Conservation (phyloP, 2,888 invertebrate species). For the Cinara cedri region DNA sequence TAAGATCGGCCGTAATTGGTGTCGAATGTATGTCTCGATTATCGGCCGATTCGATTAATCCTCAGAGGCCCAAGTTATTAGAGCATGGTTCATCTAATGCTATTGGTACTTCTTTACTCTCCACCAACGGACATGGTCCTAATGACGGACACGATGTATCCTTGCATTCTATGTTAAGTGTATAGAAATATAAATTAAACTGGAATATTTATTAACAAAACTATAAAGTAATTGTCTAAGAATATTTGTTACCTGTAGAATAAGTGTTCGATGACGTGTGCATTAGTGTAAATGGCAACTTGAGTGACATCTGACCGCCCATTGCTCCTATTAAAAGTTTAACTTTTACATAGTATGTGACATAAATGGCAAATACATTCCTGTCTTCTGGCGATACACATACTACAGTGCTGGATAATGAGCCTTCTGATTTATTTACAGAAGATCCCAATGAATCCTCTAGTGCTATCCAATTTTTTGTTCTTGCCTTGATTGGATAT, state of each 20-base stretch:
- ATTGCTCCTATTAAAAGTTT: constrained; percentile 81
- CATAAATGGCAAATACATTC: constrained; percentile 88
- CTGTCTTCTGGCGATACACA: constrained; percentile 73
- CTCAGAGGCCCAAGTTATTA: constrained; percentile 51
- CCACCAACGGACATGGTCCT: constrained; percentile 26
- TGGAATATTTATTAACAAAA: no score
- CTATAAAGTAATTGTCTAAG: background rate
- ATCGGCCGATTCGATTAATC: constrained; percentile 55
- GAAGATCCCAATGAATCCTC: constrained; percentile 73
- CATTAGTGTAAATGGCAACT: constrained; percentile 80
- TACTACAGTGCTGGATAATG: constrained; percentile 68
- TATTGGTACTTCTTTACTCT: constrained; percentile 19
- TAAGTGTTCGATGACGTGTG: constrained; percentile 74
- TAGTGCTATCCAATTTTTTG: constrained; percentile 90
- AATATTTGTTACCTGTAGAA: constrained; percentile 58
- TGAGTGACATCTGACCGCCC: constrained; percentile 79
- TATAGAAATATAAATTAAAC: background rate
- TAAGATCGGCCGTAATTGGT: constrained; percentile 47
- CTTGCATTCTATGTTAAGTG: constrained; percentile 32
- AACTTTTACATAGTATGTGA: constrained; percentile 87
- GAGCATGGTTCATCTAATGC: constrained; percentile 23
- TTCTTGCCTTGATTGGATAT: constrained; percentile 77
- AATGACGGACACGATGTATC: constrained; percentile 31
- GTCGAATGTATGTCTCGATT: constrained; percentile 47
- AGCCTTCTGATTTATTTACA: constrained; percentile 68